Conservation (phyloP, 2,797 vertebrate genomes). For the Clarias platycephalus region DNA sequence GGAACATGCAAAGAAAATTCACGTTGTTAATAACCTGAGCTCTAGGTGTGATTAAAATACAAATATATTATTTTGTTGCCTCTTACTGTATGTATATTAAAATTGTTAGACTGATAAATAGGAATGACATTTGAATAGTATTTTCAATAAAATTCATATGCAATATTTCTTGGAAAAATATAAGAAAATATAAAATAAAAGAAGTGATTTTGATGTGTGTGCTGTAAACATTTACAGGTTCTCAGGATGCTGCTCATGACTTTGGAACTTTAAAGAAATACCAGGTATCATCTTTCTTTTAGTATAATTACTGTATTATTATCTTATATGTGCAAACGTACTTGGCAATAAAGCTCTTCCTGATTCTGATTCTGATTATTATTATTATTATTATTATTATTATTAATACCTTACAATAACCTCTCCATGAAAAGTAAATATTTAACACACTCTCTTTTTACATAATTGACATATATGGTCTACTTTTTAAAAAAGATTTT, state of each 20-base stretch:
- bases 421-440: background rate
- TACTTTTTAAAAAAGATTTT: background rate
- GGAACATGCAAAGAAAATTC: background rate
- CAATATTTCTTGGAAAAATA: background rate
- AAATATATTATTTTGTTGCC: background rate
- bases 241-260: conserved; percentile 92
- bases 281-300: conserved; percentile 74
- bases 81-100: background rate
- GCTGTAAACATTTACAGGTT: conserved; percentile 70
- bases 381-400: background rate
- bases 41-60: no score
- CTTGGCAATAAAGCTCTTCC: background rate
- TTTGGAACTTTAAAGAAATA: conserved; percentile 82
- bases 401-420: background rate
- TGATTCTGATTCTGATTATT: conserved; percentile 19
- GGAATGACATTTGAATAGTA: background rate
- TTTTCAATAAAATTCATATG: background rate
- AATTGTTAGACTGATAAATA: background rate
- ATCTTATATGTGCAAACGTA: no score
- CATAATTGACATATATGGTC: background rate
- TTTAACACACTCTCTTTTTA: background rate
- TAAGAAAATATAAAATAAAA: background rate
- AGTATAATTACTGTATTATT: no score
- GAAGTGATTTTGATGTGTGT: background rate
- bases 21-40: background rate